Base-by-base conservation (phyloP, 2,113 vertebrate genomes). In the Lepus americanus region DNA sequence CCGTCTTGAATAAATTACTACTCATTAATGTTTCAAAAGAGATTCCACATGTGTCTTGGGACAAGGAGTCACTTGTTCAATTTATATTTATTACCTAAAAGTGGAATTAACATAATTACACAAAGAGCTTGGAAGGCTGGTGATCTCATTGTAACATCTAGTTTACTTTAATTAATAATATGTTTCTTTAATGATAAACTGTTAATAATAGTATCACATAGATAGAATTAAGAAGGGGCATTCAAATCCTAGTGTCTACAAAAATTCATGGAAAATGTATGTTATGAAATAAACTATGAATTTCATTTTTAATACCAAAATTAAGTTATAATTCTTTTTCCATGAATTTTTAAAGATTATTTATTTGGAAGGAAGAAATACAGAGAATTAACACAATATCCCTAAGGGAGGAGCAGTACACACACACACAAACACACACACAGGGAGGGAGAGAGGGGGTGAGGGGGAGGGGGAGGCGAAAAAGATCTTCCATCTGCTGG, bases 21-120 rank as follows among this genome's bases (percentile, higher is more conserved):
- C 61, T 96, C 9, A 94, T 94, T 96, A 96, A 55, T 82, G 88
- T 84, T 96, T 22, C 63, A 70, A 96, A 97, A 97, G 27, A 33
- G 44, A 76, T 93, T 97, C 44, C 31, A 80, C 23, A 77, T 70
- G 70, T 89, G 3, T 80, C 80, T 76, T 92, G 59, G 36, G 33
- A 92, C 49, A 87, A 87, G 31, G 19, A 73, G 36, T 82, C 81
- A 92, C 17, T 93, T 95, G 39, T 77, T 74, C 70, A 90, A 79
- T 70, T 94, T 81, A 39, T 55, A 31, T n/a, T 96, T 97, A 72
- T 76, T 92, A 84, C 33, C 49, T 79, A 96, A 96, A 81, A 27
- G 9, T 63, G 44, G 44, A 44, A 7, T 73, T 97, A 76, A 94
- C 33, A 9, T 73, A 90, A 6, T 14, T 51, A 19, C 92, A 16